Evolutionary conservation across 1,140 invertebrate species (phyloP).

Genomic region (Lepidurus apus): DNA sequence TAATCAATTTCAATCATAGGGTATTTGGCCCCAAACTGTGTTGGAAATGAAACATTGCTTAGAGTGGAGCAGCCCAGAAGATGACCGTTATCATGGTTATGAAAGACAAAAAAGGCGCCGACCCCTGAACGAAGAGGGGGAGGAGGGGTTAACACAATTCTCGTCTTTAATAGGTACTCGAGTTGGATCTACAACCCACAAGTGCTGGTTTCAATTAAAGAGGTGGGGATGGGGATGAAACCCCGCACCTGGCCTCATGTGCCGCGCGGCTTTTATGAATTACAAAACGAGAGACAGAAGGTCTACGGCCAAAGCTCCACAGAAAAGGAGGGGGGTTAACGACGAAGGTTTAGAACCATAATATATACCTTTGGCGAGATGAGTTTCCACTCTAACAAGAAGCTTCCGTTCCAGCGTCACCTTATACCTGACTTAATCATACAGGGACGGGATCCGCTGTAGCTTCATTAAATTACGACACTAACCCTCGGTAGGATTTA

Average conservation of each 20-base stretch:
- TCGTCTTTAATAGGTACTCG: constrained; percentile 4
- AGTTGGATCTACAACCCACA: constrained; percentile 12
- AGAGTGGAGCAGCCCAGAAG: too few species aligned
- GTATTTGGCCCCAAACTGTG: too few species aligned
- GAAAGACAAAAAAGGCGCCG: too few species aligned
- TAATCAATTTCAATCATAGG: too few species aligned
- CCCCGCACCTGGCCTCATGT: not conserved
- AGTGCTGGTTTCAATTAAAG: constrained; percentile 15
- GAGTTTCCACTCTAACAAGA: constrained; percentile 21
- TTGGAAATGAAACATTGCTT: too few species aligned
- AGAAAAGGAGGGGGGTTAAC: not conserved
- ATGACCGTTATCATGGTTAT: too few species aligned
- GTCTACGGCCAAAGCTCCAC: not conserved
- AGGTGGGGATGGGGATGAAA: not conserved
- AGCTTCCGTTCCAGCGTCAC: constrained; percentile 7
- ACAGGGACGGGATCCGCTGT: not conserved
- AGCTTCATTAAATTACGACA: constrained; percentile 15
- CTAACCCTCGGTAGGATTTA: constrained; percentile 4
- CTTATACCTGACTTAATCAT: constrained; percentile 22
- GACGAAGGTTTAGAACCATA: not conserved
- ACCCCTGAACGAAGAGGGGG: not conserved
- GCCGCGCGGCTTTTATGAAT: not conserved
- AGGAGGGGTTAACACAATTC: constrained; percentile 5
- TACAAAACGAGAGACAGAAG: not conserved
- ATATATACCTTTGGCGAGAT: constrained; percentile 15